Evolutionary conservation across 2,113 vertebrate genomes (phyloP).

Genomic region (Entomyzon cyanotis): DNA sequence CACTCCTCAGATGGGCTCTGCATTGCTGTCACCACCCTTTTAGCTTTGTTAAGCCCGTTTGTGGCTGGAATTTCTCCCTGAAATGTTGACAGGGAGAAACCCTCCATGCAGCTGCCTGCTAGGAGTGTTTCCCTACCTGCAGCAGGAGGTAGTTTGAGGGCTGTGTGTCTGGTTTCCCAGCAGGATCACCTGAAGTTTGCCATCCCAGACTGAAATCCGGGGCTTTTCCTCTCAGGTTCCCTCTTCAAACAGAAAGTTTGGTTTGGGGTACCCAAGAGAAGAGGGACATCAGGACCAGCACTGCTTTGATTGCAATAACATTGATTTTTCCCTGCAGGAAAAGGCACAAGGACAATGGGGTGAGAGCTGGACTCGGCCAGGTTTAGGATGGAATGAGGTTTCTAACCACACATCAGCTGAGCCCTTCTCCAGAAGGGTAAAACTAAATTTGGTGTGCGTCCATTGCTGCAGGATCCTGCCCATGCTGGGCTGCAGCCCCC

Average conservation of each 20-base stretch:
- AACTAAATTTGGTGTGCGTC: not conserved
- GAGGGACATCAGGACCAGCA: too few species aligned
- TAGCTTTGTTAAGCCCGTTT: not conserved
- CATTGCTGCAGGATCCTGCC: not conserved
- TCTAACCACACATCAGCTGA: not conserved
- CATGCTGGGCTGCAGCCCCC: not conserved
- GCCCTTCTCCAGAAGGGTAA: not conserved
- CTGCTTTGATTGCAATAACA: not conserved
- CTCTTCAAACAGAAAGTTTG: not conserved
- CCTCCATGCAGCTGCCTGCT: not conserved
- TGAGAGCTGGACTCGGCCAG: rapidly evolving
- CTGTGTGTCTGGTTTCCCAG: not conserved
- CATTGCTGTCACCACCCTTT: not conserved
- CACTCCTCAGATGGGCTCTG: rapidly evolving
- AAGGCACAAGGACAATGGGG: not conserved
- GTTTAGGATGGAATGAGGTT: not conserved
- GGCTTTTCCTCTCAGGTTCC: not conserved
- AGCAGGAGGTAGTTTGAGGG: not conserved
- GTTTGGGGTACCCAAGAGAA: not conserved
- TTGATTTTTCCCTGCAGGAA: not conserved
- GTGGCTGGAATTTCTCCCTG: not conserved
- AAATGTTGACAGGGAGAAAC: not conserved
- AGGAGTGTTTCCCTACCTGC: not conserved
- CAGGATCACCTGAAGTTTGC: not conserved
- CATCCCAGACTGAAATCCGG: not conserved